Evolutionary conservation across 2,113 vertebrate species (phyloP).

Genomic region (Xenotilapia flavipinnis): DNA sequence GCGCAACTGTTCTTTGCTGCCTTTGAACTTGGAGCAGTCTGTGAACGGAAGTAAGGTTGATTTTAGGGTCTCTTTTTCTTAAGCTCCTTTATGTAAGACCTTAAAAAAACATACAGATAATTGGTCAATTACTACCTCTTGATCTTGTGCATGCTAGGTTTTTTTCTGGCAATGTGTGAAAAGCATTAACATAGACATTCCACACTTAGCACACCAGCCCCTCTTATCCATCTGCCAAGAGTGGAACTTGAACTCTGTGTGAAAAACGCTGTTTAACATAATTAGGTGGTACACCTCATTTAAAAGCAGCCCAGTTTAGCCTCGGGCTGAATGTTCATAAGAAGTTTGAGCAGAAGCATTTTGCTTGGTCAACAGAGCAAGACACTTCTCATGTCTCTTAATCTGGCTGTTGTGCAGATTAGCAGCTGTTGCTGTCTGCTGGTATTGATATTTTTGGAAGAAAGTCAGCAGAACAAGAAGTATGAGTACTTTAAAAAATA

Average conservation of each 20-base stretch:
- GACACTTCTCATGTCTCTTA: background rate
- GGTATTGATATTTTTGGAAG: background rate
- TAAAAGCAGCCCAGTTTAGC: slow-evolving; percentile 12
- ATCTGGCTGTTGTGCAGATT: background rate
- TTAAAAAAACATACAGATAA: background rate
- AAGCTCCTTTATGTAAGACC: background rate
- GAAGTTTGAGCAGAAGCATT: background rate
- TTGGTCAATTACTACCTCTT: background rate
- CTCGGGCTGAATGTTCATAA: background rate
- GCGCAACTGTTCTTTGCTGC: background rate
- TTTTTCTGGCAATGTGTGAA: background rate
- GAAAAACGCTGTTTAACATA: slow-evolving; percentile 5
- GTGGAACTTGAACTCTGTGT: slow-evolving; percentile 1
- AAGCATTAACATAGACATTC: background rate
- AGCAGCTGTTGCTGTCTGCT: slow-evolving; percentile 25
- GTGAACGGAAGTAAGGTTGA: background rate
- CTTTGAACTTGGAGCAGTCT: background rate
- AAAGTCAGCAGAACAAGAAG: background rate
- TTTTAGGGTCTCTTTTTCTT: background rate
- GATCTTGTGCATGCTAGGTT: background rate
- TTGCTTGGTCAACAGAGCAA: slow-evolving; percentile 2
- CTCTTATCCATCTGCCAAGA: background rate
- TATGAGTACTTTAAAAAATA: background rate
- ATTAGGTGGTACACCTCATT: slow-evolving; percentile 30
- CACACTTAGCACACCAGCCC: background rate